These are phyloP conservation scores for Sinopyrophorus schimmeli DNA, from an alignment of 2,888 invertebrate species.

Conservation along the genomic window DNA sequence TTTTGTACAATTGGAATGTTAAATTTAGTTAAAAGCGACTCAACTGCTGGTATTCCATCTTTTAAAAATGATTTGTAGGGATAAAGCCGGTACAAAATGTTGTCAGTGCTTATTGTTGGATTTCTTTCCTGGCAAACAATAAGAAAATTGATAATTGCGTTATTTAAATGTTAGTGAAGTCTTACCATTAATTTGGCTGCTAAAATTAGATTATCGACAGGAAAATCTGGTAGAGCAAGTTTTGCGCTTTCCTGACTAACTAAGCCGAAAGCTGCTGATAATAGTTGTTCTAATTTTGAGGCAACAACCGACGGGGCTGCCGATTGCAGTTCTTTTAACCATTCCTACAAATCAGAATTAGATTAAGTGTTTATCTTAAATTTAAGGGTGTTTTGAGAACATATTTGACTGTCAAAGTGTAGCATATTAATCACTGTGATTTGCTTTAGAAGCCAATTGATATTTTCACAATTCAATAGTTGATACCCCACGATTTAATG, in stretches of 20 bases:
- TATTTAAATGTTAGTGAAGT: background rate
- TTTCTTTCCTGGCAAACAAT: slow-evolving; percentile 66
- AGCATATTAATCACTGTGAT: too few species aligned
- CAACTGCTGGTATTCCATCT: slow-evolving; percentile 74
- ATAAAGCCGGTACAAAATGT: slow-evolving; percentile 77
- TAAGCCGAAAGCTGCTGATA: slow-evolving; percentile 80
- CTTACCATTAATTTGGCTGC: slow-evolving; percentile 71
- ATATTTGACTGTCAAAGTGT: too few species aligned
- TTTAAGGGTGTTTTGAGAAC: too few species aligned
- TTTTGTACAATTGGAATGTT: slow-evolving; percentile 49
- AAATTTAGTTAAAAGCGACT: slow-evolving; percentile 70
- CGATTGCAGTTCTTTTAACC: slow-evolving; percentile 56
- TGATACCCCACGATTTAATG: too few species aligned
- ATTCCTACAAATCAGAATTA: slow-evolving; percentile 56
- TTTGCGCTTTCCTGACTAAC: slow-evolving; percentile 71
- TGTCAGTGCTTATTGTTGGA: slow-evolving; percentile 67
- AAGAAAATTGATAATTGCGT: background rate
- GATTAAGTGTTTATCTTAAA: too few species aligned
- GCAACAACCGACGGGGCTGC: slow-evolving; percentile 60
- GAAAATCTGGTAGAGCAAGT: slow-evolving; percentile 87
- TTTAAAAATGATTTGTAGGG: slow-evolving; percentile 80
- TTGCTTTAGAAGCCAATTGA: too few species aligned
- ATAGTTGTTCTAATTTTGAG: slow-evolving; percentile 64
- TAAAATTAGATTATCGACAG: slow-evolving; percentile 74
- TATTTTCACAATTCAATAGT: too few species aligned